Evolutionary conservation across 1,140 invertebrate species (phyloP).

Genomic region (Dendrolimus punctatus): DNA sequence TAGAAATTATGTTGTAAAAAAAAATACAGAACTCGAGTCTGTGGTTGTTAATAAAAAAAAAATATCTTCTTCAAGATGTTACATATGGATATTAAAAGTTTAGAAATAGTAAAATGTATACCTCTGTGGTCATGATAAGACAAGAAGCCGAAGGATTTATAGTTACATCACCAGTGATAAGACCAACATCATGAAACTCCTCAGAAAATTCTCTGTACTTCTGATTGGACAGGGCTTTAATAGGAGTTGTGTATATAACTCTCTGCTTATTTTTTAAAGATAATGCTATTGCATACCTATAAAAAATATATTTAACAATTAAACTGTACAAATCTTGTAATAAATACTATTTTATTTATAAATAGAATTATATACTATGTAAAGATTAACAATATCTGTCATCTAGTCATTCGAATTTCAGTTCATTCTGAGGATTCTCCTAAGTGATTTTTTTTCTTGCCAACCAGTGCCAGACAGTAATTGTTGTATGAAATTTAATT

Average conservation of each 20-base stretch:
- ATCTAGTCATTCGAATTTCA: no score
- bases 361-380: no score
- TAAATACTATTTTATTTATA: no score
- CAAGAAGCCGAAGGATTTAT: conserved; percentile 98
- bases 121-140: conserved; percentile 99
- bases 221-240: conserved; percentile 99
- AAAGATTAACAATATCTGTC: no score
- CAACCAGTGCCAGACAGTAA: no score
- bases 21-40: conserved; percentile 3
- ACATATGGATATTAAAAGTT: not conserved
- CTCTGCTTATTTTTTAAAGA: conserved; percentile 82
- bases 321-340: no score
- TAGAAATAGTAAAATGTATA: conserved; percentile 38
- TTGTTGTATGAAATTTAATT: no score
- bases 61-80: conserved; percentile 1
- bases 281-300: conserved; percentile 81
- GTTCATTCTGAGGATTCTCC: no score
- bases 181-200: conserved; percentile 97
- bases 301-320: conserved; percentile 18
- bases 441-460: no score
- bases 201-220: conserved; percentile 99
- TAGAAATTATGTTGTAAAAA: not conserved
- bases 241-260: conserved; percentile 99
- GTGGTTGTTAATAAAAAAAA: not conserved
- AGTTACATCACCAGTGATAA: conserved; percentile 99